A percentile compares a stretch with the other conserved stretches of the same genome.
phyloP scores from a whole-genome alignment of 2,113 vertebrate genomes.

The Tyrannus savana region DNA sequence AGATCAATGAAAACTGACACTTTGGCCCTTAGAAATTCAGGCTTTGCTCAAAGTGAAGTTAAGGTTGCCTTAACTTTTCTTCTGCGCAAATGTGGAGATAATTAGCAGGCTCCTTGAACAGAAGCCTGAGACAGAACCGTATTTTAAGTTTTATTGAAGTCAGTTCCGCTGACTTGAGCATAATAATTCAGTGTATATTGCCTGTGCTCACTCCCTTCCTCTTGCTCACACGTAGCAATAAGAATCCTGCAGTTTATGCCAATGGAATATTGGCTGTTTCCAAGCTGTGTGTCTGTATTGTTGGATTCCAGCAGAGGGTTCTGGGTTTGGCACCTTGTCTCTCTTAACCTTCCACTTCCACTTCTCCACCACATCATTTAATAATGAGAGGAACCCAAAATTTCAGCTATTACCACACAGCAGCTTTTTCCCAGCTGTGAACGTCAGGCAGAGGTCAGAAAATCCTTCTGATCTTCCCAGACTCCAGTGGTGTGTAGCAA shows the following conservation, averaged over 20 bases:
- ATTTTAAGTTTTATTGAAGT: not conserved
- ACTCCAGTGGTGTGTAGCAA: not conserved
- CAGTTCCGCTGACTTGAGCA: not conserved
- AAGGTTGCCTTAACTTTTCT: not conserved
- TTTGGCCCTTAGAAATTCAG: not conserved
- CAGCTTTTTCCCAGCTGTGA: not conserved
- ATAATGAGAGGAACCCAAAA: not conserved
- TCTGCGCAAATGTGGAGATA: not conserved
- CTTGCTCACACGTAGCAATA: not conserved
- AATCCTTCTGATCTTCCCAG: not conserved
- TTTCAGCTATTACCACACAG: not conserved
- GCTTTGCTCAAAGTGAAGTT: not conserved
- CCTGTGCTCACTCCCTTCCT: not conserved
- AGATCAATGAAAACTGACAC: constrained; percentile 32
- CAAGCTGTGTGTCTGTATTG: not conserved
- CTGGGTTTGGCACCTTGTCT: not conserved
- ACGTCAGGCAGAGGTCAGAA: not conserved
- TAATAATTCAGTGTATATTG: not conserved
- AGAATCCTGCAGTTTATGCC: not conserved
- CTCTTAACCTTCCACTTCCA: not conserved
- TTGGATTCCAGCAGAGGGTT: not conserved
- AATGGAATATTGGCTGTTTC: not conserved
- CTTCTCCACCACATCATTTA: not conserved
- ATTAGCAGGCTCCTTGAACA: not conserved
- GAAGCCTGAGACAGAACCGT: not conserved